Percentiles rank a stretch among this genome's conserved stretches.
phyloP scores from a whole-genome alignment of 2,888 invertebrate species.

The Volucella inflata region DNA sequence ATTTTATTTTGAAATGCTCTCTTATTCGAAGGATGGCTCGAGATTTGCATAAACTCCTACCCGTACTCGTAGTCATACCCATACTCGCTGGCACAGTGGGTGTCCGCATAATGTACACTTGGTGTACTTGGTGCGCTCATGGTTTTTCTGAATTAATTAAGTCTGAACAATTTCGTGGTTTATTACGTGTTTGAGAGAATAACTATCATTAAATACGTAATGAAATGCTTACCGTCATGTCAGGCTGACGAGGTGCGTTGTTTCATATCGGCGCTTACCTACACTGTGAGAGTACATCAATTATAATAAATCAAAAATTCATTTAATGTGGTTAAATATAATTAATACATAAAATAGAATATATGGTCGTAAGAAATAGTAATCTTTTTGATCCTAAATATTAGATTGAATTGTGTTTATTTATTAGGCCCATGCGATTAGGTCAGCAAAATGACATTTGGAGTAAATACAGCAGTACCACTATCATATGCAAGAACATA shows the following conservation, averaged over 20 bases:
- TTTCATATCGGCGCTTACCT: background rate
- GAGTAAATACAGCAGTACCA: too few relatives aligned
- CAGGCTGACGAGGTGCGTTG: background rate
- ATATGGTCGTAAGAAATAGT: too few relatives aligned
- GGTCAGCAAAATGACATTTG: too few relatives aligned
- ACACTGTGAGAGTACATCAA: conserved; percentile 14
- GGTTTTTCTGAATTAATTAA: conserved; percentile 54
- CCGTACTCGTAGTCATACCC: too few relatives aligned
- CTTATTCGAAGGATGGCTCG: conserved; percentile 5
- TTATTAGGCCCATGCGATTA: too few relatives aligned
- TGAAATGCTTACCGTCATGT: conserved; percentile 7
- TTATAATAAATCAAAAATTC: conserved; percentile 32
- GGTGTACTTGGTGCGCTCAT: background rate
- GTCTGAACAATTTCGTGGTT: conserved; percentile 48
- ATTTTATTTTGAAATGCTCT: conserved; percentile 30
- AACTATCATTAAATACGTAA: conserved; percentile 35
- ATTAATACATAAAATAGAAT: too few relatives aligned
- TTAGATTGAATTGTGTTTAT: too few relatives aligned
- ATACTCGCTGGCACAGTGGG: background rate
- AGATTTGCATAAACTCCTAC: conserved; percentile 10
- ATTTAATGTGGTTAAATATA: background rate
- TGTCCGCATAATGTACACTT: background rate
- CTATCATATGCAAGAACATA: too few relatives aligned
- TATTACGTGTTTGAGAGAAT: conserved; percentile 41
- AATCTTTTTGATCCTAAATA: too few relatives aligned